Base-by-base conservation (phyloP, 2,888 invertebrate genomes). In the Myathropa florea region DNA sequence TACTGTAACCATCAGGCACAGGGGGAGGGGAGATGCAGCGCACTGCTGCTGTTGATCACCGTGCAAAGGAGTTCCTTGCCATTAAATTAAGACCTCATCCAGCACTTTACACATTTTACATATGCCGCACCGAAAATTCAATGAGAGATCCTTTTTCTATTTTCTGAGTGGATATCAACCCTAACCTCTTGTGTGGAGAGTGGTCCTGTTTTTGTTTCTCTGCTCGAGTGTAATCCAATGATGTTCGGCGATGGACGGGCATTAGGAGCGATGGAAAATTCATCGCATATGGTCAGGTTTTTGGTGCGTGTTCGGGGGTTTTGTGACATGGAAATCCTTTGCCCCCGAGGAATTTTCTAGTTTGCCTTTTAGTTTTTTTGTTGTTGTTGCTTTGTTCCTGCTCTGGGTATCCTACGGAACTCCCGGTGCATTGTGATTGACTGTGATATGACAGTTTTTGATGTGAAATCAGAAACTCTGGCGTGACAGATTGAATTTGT, bases 101-200 rank as follows among this genome's bases (percentile, higher is more conserved):
- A 46, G 91, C 91, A 91, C 91, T 91, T 91, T 91, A 91, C 91
- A 91, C 91, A 91, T 91, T 91, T 91, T 91, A 90, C 91, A 91
- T 91, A 91, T 91, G 91, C 91, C 91, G 89, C 89, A 88, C 46
- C 46, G 46, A 84, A 88, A 90, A 88, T 75, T 77, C 67, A 46
- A 72, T 77, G 53, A 61, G 53, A 61, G 75, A 78, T 83, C 59
- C 70, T 61, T 82, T 78, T 65, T 18, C 4, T 46, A 4, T 46
- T n/a, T 18, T n/a, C 46, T 2, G 46, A n/a, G 46, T 24, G 60
- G 55, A 46, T 18, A 46, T 18, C 46, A 82, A 72, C 85, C 81
- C 81, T 77, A 57, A 33, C 33, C 33, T 12, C 33, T 33, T 33
- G 33, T 33, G 33, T 33, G 33, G 33, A 4, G 30, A 33, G 33